Percentiles rank a stretch among this genome's conserved stretches.
Evolutionary conservation across 2,113 vertebrate genomes (phyloP).

Genomic region (Garra rufa): DNA sequence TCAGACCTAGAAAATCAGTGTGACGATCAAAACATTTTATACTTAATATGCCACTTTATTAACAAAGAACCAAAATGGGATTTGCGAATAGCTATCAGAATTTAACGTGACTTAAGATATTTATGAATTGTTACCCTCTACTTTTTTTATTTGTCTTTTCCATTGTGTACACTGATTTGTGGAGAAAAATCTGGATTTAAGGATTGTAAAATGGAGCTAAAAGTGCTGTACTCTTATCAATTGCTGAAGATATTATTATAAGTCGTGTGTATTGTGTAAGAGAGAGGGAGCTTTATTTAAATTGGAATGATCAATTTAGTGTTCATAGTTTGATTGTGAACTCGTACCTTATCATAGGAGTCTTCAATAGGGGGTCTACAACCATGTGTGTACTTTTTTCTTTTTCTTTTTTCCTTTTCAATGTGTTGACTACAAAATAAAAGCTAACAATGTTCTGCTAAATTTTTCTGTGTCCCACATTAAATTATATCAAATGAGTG

Average conservation of each 20-base stretch:
- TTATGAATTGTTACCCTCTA: background rate
- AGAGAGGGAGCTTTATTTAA: slow-evolving; percentile 12
- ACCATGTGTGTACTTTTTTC: background rate
- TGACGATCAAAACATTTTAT: slow-evolving; percentile 34
- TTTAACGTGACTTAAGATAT: too few species aligned
- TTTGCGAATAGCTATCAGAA: background rate
- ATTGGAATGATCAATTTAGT: too few species aligned
- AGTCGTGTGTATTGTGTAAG: background rate
- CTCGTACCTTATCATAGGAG: background rate
- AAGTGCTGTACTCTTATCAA: background rate
- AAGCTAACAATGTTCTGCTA: background rate
- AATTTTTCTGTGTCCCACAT: background rate
- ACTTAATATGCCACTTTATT: slow-evolving; percentile 26
- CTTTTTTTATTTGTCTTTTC: too few species aligned
- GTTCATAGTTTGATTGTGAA: background rate
- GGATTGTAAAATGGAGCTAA: background rate
- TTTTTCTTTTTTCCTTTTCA: background rate
- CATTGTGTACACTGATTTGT: background rate
- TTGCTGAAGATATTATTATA: background rate
- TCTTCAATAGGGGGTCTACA: background rate
- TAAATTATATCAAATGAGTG: background rate
- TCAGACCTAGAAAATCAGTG: background rate
- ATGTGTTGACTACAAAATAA: background rate
- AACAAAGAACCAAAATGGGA: slow-evolving; percentile 3
- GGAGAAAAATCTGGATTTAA: background rate